Evolutionary conservation across 2,113 vertebrate genomes (phyloP), one percentile per base, ranked within the genome.

Genomic region (Clarias batrachus): DNA sequence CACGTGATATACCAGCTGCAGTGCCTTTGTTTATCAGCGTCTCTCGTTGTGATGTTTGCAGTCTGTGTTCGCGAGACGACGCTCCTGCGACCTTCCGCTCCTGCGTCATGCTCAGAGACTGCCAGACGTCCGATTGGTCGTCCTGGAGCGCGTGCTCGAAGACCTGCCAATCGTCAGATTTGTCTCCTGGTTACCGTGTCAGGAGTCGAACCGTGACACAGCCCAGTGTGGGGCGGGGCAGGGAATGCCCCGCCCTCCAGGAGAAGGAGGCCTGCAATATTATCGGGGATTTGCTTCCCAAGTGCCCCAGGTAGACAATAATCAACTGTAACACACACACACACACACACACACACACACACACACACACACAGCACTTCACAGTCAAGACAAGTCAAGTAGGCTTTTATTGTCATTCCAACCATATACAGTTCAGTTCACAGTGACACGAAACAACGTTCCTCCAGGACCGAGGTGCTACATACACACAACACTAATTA

Each of bases 81-180:
- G 73, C 93, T 25, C 95, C 96, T 0, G 85, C 96, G 89, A 97
- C 95, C 82, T 96, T 95, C 90, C 96, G 95, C 92, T 91, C 96
- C 2, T 99, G 98, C 6, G 85, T 97, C 86, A 92, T 99, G 83
- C 94, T 97, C 30, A 95, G 93, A 91, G 96, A 97, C 94, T 99
- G 98, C 2, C 92, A 94, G 87, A 93, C 91, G 0, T 96, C 96
- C 0, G 93, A 96, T 30, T 99, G 98, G 98, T 96, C 96, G 0
- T 84, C 91, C 0, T 99, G 98, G 98, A 97, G 96, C 62, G n/a
- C 91, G 10, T 99, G 98, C 93, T 96, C 94, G 0, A 96, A 92
- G 92, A 96, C 95, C 0, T 99, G 98, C 11, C 93, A 41, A 27
- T 96, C 96, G 68, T 93, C 91, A 13, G 94, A 94, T 78, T 90